Evolutionary conservation across 2,797 vertebrate genomes (phyloP).

Genomic region (Leptodactylus fallax): DNA sequence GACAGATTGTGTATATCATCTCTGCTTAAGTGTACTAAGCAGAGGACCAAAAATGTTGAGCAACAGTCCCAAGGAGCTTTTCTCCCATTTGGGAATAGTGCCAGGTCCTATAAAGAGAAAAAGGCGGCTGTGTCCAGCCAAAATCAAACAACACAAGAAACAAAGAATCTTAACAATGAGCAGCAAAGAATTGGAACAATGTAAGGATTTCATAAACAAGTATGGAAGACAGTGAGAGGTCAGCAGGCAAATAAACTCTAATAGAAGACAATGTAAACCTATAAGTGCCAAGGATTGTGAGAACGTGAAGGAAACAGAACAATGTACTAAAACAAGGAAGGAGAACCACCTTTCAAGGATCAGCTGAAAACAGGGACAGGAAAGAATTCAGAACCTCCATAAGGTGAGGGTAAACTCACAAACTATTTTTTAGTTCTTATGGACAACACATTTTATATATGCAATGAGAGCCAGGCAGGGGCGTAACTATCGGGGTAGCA

Average conservation of each 20-base stretch:
- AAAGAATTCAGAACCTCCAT: not conserved
- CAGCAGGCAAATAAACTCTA: conserved; percentile 31
- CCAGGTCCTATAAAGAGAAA: conserved; percentile 32
- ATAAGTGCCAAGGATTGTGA: not conserved
- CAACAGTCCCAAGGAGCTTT: conserved; percentile 13
- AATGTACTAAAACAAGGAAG: not conserved
- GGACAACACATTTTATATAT: not conserved
- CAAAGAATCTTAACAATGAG: conserved; percentile 53
- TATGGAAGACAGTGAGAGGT: not conserved
- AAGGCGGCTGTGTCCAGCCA: not conserved
- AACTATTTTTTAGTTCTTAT: not conserved
- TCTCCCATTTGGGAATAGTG: conserved; percentile 28
- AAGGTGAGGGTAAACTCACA: not conserved
- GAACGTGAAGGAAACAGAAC: conserved; percentile 4
- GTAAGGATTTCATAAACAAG: conserved; percentile 35
- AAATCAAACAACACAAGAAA: not conserved
- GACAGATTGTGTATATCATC: conserved; percentile 42
- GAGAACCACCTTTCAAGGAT: not conserved
- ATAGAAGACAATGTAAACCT: conserved; percentile 10
- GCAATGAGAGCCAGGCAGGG: not conserved
- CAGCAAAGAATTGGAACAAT: conserved; percentile 45
- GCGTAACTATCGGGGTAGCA: too few relatives aligned
- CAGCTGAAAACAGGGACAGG: not conserved
- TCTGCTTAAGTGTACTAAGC: conserved; percentile 7
- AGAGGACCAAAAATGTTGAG: conserved; percentile 31